Evolutionary conservation across 2,888 invertebrate genomes (phyloP).

Genomic region (Seira musarum): DNA sequence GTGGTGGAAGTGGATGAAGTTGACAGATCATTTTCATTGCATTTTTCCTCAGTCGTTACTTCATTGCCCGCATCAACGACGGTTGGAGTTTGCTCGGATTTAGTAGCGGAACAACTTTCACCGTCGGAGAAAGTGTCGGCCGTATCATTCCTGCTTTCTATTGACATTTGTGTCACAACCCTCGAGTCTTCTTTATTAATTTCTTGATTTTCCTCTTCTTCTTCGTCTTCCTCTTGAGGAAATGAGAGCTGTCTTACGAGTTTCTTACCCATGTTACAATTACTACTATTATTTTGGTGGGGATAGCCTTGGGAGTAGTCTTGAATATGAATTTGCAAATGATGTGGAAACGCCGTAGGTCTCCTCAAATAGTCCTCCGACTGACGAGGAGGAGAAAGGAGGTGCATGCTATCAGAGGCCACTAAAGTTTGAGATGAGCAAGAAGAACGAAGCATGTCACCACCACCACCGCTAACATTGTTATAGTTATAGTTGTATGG

Average conservation of each 20-base stretch:
- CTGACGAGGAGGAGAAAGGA: conserved; percentile 41
- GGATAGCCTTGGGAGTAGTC: conserved; percentile 12
- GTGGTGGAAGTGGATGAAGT: conserved; percentile 14
- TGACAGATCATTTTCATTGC: conserved; percentile 3
- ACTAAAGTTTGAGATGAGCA: conserved; percentile 36
- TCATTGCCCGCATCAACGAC: neutral
- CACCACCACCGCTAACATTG: conserved; percentile 26
- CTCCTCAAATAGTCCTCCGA: conserved; percentile 30
- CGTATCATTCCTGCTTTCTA: conserved; percentile 11
- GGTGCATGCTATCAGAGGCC: conserved; percentile 45
- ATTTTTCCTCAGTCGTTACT: neutral
- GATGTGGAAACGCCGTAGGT: conserved; percentile 43
- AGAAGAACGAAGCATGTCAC: conserved; percentile 25
- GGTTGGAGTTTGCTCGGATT: too few species aligned
- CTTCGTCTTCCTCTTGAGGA: conserved; percentile 42
- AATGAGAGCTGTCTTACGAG: conserved; percentile 46
- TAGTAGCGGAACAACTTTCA: too few species aligned
- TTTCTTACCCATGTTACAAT: neutral
- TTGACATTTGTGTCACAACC: neutral
- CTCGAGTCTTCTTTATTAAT: neutral
- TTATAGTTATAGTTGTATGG: neutral
- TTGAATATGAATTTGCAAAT: conserved; percentile 32
- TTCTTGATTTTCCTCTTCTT: neutral
- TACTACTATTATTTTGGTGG: neutral
- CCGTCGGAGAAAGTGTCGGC: neutral